These are phyloP conservation scores for Formica selysi DNA, from an alignment of 1,140 invertebrate species.

Conservation along the genomic window DNA sequence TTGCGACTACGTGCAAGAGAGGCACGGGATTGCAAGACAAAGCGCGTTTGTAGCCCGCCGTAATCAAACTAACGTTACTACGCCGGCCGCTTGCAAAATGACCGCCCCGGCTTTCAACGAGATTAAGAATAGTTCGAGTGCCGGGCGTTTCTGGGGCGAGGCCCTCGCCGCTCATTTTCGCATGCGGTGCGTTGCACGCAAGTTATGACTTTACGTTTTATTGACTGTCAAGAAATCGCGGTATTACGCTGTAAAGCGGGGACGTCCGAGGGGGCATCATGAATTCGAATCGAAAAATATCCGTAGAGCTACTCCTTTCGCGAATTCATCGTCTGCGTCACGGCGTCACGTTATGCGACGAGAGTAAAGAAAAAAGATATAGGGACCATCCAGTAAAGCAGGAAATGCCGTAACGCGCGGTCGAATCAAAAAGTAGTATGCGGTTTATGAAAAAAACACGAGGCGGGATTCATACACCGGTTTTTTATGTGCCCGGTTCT, in stretches of 20 bases:
- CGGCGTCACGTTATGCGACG: slow-evolving; percentile 46
- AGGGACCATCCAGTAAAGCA: slow-evolving; percentile 11
- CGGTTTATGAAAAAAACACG: slow-evolving; percentile 37
- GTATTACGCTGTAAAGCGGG: slow-evolving; percentile 63
- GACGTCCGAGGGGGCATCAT: slow-evolving; percentile 45
- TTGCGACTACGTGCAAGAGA: not conserved
- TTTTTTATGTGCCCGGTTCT: slow-evolving; percentile 18
- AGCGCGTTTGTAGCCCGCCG: slow-evolving; percentile 34
- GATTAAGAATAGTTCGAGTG: slow-evolving; percentile 81
- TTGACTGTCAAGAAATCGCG: slow-evolving; percentile 61
- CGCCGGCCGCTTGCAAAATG: slow-evolving; percentile 79
- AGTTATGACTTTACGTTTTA: slow-evolving; percentile 74
- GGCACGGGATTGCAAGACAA: slow-evolving; percentile 16
- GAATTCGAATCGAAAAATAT: slow-evolving; percentile 72
- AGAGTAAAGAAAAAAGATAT: slow-evolving; percentile 57
- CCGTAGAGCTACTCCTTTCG: slow-evolving; percentile 34
- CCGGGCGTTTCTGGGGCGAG: slow-evolving; percentile 66
- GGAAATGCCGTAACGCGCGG: not conserved
- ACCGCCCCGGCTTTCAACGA: slow-evolving; percentile 80
- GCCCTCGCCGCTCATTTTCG: slow-evolving; percentile 77
- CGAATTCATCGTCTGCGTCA: slow-evolving; percentile 59
- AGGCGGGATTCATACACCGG: not conserved
- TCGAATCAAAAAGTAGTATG: slow-evolving; percentile 49
- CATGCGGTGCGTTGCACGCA: slow-evolving; percentile 68
- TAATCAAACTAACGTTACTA: slow-evolving; percentile 76